These are phyloP conservation scores for Ecdyonurus torrentis DNA, from an alignment of 2,888 invertebrate genomes.

Conservation along the genomic window DNA sequence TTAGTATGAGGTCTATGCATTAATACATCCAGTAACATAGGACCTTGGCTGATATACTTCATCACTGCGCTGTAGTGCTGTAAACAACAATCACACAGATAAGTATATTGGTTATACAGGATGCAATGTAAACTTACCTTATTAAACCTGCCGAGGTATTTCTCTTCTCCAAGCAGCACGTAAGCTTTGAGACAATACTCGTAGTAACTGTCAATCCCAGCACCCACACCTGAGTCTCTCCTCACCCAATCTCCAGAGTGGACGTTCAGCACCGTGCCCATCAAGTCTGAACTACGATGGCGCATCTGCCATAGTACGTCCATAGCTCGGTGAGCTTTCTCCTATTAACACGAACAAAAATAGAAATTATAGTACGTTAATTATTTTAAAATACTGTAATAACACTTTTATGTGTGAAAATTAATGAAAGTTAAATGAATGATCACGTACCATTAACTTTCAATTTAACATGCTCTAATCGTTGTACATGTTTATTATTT, in stretches of 20 bases:
- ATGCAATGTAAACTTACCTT: conserved; percentile 21
- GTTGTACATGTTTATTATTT: too few species aligned
- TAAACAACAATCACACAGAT: too few species aligned
- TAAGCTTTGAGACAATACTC: conserved; percentile 97
- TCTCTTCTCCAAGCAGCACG: conserved; percentile 79
- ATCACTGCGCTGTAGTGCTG: conserved; percentile 90
- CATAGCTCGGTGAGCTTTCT: conserved; percentile 91
- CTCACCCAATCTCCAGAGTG: conserved; percentile 97
- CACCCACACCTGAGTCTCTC: conserved; percentile 94
- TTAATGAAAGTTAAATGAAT: too few species aligned
- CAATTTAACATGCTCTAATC: too few species aligned
- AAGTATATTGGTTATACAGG: too few species aligned
- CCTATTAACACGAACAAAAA: too few species aligned
- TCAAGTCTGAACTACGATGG: conserved; percentile 77
- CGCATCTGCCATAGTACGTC: conserved; percentile 90
- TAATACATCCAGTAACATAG: conserved; percentile 85
- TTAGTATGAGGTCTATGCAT: conserved; percentile 93
- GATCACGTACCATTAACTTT: too few species aligned
- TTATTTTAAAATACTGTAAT: too few species aligned
- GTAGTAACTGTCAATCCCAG: conserved; percentile 97
- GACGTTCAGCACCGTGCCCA: conserved; percentile 96
- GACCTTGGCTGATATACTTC: conserved; percentile 94
- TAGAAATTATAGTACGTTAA: too few species aligned
- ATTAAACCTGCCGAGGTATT: conserved; percentile 85
- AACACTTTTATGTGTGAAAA: too few species aligned